Percentiles rank a stretch among this genome's conserved stretches.
phyloP scores from a whole-genome alignment of 1,140 invertebrate species.

The Helicoverpa zea region DNA sequence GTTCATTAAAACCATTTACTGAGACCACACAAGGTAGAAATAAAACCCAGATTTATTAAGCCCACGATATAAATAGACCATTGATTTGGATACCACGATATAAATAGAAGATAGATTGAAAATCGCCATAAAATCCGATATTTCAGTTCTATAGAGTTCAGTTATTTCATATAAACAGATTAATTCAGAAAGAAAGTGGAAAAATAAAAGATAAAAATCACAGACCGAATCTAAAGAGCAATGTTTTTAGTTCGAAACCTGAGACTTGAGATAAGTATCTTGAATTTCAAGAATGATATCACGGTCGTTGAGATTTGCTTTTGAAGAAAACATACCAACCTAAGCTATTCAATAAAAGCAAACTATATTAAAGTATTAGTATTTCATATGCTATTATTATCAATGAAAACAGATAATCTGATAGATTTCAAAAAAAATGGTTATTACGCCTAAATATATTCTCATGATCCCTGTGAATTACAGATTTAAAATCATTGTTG shows the following conservation, averaged over 20 bases:
- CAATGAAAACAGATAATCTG: slow-evolving; percentile 39
- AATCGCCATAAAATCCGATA: neutral
- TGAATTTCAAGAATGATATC: slow-evolving; percentile 2
- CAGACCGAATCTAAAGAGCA: slow-evolving; percentile 5
- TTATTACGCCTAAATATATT: slow-evolving; percentile 15
- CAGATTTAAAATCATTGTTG: slow-evolving; percentile 31
- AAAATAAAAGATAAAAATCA: slow-evolving; percentile 6
- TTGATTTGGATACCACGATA: neutral
- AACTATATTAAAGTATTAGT: slow-evolving; percentile 32
- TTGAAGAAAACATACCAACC: neutral
- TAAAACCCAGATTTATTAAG: slow-evolving; percentile 28
- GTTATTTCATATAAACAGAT: neutral
- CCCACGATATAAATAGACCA: neutral
- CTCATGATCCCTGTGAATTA: slow-evolving; percentile 8
- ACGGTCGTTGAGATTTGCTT: neutral
- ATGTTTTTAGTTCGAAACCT: slow-evolving; percentile 16
- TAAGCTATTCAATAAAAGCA: neutral
- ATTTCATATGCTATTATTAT: slow-evolving; percentile 41
- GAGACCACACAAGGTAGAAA: slow-evolving; percentile 44
- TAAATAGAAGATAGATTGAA: neutral
- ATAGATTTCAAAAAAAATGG: neutral
- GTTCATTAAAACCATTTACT: slow-evolving; percentile 46
- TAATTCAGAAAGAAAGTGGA: slow-evolving; percentile 20
- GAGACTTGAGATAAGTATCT: slow-evolving; percentile 25
- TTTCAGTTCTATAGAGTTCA: neutral